These are phyloP conservation scores for Pogonocherus hispidulus DNA, from an alignment of 2,888 invertebrate genomes.

Conservation along the genomic window DNA sequence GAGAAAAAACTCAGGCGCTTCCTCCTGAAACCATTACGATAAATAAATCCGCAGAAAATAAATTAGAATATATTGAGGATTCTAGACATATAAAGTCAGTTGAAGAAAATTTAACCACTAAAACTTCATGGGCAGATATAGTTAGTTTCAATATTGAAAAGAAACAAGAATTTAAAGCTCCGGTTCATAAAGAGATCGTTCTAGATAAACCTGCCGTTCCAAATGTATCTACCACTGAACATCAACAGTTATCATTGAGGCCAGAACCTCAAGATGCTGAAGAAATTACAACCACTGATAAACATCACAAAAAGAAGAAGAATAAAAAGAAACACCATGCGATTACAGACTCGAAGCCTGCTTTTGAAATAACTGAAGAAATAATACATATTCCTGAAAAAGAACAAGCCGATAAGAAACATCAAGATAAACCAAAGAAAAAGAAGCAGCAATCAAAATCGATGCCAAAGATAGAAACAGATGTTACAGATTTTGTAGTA, in stretches of 20 bases:
- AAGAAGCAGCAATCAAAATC: slow-evolving; percentile 3
- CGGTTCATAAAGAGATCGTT: not conserved
- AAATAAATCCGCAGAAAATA: not conserved
- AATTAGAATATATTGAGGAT: not conserved
- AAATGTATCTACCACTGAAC: not conserved
- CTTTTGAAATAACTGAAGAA: slow-evolving; percentile 45
- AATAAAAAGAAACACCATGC: slow-evolving; percentile 43
- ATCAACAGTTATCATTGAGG: not conserved
- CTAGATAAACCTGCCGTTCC: not conserved
- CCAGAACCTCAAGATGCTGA: slow-evolving; percentile 27
- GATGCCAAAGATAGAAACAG: not conserved
- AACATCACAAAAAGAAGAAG: slow-evolving; percentile 34
- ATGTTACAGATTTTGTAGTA: not conserved
- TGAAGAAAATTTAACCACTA: not conserved
- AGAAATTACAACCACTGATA: slow-evolving; percentile 32
- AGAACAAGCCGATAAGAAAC: slow-evolving; percentile 16
- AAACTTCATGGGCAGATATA: slow-evolving; percentile 32
- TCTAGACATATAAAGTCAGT: not conserved
- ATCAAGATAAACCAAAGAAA: slow-evolving; percentile 13
- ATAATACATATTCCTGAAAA: slow-evolving; percentile 41
- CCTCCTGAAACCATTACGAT: not conserved
- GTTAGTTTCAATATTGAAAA: slow-evolving; percentile 31
- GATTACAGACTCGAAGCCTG: slow-evolving; percentile 41
- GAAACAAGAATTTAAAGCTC: not conserved
- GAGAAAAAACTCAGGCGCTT: not conserved